Evolutionary conservation across 2,113 vertebrate species (phyloP).

Genomic region (Perca flavescens): DNA sequence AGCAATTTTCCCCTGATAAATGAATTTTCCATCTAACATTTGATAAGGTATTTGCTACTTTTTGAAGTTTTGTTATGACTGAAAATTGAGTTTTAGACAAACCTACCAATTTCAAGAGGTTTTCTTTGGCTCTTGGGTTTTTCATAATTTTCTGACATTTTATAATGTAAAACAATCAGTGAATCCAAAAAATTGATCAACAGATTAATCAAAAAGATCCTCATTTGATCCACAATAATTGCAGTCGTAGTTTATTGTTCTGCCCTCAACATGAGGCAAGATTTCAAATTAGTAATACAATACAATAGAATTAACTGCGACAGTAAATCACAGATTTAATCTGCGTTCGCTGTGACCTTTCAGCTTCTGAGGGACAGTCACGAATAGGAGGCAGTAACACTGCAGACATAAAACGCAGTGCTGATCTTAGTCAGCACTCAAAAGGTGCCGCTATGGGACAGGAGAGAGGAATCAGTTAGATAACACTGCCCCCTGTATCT

Average conservation of each 20-base stretch:
- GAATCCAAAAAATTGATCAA: neutral
- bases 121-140: too few relatives aligned
- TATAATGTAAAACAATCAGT: neutral
- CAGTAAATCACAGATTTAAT: constrained; percentile 56
- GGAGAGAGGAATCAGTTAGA: constrained; percentile 52
- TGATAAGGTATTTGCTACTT: too few relatives aligned
- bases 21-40: too few relatives aligned
- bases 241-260: neutral
- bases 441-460: constrained; percentile 36
- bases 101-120: too few relatives aligned
- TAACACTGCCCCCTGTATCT: constrained; percentile 74
- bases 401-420: constrained; percentile 46
- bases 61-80: too few relatives aligned
- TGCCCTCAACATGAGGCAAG: neutral
- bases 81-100: too few relatives aligned
- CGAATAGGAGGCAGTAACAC: constrained; percentile 42
- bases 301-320: neutral
- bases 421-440: constrained; percentile 40
- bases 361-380: constrained; percentile 45
- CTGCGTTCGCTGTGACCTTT: constrained; percentile 60
- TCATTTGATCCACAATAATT: neutral
- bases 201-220: neutral
- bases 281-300: constrained; percentile 31
- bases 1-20: too few relatives aligned
- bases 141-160: neutral